These are phyloP conservation scores for Blastobasis lacticolella DNA, from an alignment of 2,888 invertebrate genomes.

Conservation along the genomic window DNA sequence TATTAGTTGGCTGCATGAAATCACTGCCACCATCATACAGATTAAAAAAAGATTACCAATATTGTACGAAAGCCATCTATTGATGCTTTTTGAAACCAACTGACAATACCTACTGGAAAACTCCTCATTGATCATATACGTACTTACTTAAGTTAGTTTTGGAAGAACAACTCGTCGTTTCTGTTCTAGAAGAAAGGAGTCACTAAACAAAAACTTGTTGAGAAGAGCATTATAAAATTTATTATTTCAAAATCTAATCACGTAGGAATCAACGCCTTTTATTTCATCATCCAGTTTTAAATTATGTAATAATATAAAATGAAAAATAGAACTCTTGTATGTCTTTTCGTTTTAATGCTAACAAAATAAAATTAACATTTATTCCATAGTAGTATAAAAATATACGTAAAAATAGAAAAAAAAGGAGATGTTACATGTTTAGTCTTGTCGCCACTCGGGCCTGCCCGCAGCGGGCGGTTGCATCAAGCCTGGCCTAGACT, in stretches of 20 bases:
- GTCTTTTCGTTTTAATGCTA: slow-evolving; percentile 74
- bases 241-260: slow-evolving; percentile 53
- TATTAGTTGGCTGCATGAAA: too few species aligned
- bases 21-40: too few species aligned
- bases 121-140: too few species aligned
- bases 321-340: slow-evolving; percentile 64
- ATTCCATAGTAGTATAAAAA: slow-evolving; percentile 72
- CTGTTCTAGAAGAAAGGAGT: too few species aligned
- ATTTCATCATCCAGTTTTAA: slow-evolving; percentile 38
- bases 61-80: too few species aligned
- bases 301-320: slow-evolving; percentile 21
- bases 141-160: too few species aligned
- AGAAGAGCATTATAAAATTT: slow-evolving; percentile 71
- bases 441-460: slow-evolving; percentile 24
- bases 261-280: slow-evolving; percentile 42
- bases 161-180: too few species aligned
- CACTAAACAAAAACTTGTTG: slow-evolving; percentile 41
- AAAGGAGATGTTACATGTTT: slow-evolving; percentile 39
- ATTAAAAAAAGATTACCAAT: too few species aligned
- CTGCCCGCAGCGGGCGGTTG: neutral
- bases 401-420: slow-evolving; percentile 70
- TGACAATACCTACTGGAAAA: too few species aligned
- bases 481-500: neutral
- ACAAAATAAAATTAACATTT: slow-evolving; percentile 72
- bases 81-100: too few species aligned